Evolutionary conservation across 2,888 invertebrate species (phyloP).

Genomic region (Litoditis marina): DNA sequence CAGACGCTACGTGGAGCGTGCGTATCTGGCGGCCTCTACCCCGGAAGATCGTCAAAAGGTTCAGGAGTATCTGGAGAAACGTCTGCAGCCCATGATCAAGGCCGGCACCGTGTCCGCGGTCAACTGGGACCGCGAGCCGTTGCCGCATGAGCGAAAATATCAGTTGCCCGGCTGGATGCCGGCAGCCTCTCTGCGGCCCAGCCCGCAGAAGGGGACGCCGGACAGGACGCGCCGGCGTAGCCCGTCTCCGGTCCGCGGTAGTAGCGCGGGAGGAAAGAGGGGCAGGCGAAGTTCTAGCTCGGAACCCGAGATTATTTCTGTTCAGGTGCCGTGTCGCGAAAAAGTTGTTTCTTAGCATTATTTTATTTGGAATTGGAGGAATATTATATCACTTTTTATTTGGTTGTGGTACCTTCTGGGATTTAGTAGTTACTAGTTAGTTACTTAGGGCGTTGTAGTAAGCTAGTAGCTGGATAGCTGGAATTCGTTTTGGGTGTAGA

Average conservation of each 20-base stretch:
- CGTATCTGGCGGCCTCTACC: constrained; percentile 83
- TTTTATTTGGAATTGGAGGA: background rate
- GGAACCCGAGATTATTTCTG: background rate
- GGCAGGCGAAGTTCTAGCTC: constrained; percentile 16
- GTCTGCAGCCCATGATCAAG: constrained; percentile 84
- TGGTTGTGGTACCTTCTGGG: background rate
- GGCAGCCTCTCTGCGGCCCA: constrained; percentile 32
- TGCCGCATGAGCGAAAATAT: constrained; percentile 70
- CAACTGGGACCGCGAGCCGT: constrained; percentile 89
- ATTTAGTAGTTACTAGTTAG: background rate
- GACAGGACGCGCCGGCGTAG: constrained; percentile 1
- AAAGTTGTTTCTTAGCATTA: background rate
- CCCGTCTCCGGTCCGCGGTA: constrained; percentile 20
- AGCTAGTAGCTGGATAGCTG: no score
- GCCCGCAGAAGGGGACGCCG: constrained; percentile 17
- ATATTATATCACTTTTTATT: background rate
- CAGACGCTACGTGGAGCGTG: constrained; percentile 81
- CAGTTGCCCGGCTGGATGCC: constrained; percentile 34
- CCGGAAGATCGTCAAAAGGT: constrained; percentile 87
- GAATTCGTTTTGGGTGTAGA: no score
- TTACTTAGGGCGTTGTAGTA: no score
- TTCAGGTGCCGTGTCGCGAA: constrained; percentile 17
- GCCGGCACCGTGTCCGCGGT: constrained; percentile 82
- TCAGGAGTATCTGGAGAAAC: constrained; percentile 86
- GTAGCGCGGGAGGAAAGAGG: constrained; percentile 24